These are phyloP conservation scores for Gallinago nigripennis DNA, from an alignment of 2,797 vertebrate species.

Conservation along the genomic window DNA sequence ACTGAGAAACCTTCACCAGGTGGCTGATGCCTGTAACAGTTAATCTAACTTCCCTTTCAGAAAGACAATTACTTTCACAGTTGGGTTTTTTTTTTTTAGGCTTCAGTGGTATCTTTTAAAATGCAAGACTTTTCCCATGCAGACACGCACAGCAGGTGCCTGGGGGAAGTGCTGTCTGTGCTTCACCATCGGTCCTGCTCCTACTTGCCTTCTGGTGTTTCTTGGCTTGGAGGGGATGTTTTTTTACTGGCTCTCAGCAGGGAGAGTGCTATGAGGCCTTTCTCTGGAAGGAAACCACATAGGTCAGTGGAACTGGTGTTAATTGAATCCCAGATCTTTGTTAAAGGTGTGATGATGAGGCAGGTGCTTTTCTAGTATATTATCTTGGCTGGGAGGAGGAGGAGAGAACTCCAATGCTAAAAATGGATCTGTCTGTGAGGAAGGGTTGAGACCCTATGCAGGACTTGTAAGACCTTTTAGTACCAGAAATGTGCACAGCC, in stretches of 20 bases:
- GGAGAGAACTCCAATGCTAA: neutral
- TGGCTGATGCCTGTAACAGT: constrained; percentile 37
- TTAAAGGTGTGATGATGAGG: neutral
- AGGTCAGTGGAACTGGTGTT: neutral
- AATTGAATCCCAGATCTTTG: neutral
- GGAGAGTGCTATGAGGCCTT: neutral
- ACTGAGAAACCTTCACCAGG: constrained; percentile 53
- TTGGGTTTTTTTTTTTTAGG: neutral
- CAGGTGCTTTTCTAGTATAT: neutral
- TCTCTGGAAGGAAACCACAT: neutral
- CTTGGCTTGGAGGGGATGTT: neutral
- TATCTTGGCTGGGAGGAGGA: neutral
- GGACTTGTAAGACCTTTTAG: neutral
- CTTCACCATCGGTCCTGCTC: neutral
- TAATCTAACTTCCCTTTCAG: constrained; percentile 45
- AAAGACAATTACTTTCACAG: constrained; percentile 28
- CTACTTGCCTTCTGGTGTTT: neutral
- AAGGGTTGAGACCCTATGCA: neutral
- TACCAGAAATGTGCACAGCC: neutral
- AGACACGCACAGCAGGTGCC: neutral
- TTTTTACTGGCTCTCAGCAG: neutral
- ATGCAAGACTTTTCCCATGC: neutral
- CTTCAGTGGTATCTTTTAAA: constrained; percentile 18
- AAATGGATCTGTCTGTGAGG: neutral
- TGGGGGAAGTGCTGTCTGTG: neutral